Evolutionary conservation across 2,888 invertebrate species (phyloP).

Genomic region (Asteroscopus sphinx): DNA sequence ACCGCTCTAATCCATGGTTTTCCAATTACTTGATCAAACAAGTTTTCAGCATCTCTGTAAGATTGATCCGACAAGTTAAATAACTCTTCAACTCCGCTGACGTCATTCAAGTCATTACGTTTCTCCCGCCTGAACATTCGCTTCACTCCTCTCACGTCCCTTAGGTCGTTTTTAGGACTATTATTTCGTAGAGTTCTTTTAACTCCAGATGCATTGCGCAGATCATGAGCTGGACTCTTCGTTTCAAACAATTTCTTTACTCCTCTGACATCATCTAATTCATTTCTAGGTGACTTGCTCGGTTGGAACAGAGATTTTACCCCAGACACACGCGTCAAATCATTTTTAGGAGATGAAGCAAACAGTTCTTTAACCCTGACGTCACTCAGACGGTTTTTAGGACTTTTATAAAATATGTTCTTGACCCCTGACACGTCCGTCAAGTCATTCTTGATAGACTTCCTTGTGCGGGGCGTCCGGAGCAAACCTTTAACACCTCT

Average conservation of each 20-base stretch:
- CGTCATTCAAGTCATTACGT: conserved; percentile 60
- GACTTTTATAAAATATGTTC: conserved; percentile 72
- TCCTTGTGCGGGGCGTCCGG: conserved; percentile 68
- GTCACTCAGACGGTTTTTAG: conserved; percentile 68
- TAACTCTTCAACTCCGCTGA: conserved; percentile 80
- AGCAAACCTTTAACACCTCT: conserved; percentile 67
- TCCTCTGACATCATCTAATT: conserved; percentile 77
- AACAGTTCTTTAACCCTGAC: conserved; percentile 78
- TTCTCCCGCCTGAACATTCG: conserved; percentile 63
- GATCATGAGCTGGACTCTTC: conserved; percentile 72
- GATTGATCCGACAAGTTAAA: conserved; percentile 66
- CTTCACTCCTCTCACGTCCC: conserved; percentile 75
- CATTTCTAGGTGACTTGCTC: conserved; percentile 72
- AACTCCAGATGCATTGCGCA: conserved; percentile 78
- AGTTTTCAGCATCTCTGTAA: conserved; percentile 55
- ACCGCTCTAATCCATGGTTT: conserved; percentile 68
- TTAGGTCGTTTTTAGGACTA: conserved; percentile 74
- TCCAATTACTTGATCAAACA: conserved; percentile 74
- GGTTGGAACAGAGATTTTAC: conserved; percentile 65
- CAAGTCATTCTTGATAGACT: conserved; percentile 77
- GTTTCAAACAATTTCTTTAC: conserved; percentile 72
- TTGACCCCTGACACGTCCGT: conserved; percentile 80
- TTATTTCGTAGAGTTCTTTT: conserved; percentile 63
- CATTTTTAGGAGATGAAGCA: conserved; percentile 60
- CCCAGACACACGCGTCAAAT: conserved; percentile 68